Conservation (phyloP, 2,888 invertebrate genomes). For the Cartodere bifasciata region DNA sequence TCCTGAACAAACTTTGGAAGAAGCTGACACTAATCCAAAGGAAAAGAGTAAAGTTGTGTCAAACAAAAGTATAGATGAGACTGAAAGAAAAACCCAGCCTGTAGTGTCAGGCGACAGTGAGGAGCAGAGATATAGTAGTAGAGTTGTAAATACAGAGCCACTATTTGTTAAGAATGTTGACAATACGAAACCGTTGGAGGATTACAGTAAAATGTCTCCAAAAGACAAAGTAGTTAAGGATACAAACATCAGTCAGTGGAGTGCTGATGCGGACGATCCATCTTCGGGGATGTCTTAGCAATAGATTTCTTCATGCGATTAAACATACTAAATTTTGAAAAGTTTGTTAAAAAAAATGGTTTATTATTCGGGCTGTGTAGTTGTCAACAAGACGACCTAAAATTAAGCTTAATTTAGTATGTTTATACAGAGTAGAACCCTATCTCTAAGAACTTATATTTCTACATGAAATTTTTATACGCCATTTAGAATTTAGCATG, state of each 20-base stretch:
- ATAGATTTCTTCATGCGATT: slow-evolving; percentile 14
- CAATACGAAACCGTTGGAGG: slow-evolving; percentile 14
- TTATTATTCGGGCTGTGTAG: too few species aligned
- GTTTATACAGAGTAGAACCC: too few species aligned
- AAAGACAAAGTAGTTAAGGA: slow-evolving; percentile 5
- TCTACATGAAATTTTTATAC: slow-evolving; percentile 33
- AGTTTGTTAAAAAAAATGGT: slow-evolving; percentile 7
- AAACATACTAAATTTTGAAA: slow-evolving; percentile 11
- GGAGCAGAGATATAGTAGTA: slow-evolving; percentile 33
- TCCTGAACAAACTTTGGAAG: slow-evolving; percentile 26
- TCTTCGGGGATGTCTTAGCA: slow-evolving; percentile 39
- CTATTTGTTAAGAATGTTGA: slow-evolving; percentile 33
- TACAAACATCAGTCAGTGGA: slow-evolving; percentile 14
- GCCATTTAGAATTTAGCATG: slow-evolving; percentile 38
- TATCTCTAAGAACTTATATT: slow-evolving; percentile 24
- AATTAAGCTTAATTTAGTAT: too few species aligned
- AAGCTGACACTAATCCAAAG: slow-evolving; percentile 17
- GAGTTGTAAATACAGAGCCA: slow-evolving; percentile 34
- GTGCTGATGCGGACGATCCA: slow-evolving; percentile 34
- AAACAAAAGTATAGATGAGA: slow-evolving; percentile 32
- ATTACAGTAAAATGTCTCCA: slow-evolving; percentile 4
- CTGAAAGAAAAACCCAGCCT: slow-evolving; percentile 30
- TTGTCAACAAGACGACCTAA: too few species aligned
- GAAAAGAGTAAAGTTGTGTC: slow-evolving; percentile 31
- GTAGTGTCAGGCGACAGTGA: slow-evolving; percentile 32